Conservation (phyloP, 2,113 vertebrate genomes). For the Lophura nycthemera region DNA sequence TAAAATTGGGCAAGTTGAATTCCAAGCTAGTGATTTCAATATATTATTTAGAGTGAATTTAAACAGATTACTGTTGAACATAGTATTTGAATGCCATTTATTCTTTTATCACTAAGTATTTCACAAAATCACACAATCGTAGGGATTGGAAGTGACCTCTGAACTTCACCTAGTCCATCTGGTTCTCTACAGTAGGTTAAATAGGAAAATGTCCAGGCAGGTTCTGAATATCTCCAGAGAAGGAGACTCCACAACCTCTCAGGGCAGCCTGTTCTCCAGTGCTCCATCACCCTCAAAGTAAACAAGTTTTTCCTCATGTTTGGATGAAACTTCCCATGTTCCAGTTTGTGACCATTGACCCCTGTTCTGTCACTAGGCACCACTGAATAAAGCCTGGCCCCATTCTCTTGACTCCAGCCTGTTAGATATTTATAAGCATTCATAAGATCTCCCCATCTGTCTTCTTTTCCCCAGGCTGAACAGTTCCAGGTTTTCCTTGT, state of each 20-base stretch:
- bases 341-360: neutral
- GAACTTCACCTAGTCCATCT: no score
- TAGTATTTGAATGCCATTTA: neutral
- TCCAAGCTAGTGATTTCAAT: neutral
- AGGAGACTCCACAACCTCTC: neutral
- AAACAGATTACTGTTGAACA: neutral
- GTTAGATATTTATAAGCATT: neutral
- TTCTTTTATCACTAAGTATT: neutral
- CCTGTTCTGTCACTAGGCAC: neutral
- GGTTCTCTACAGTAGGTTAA: neutral
- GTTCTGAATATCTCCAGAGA: neutral
- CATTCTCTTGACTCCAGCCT: neutral
- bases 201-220: neutral
- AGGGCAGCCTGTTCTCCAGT: neutral
- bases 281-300: neutral
- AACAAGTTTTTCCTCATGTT: neutral
- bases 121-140: neutral
- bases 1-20: conserved; percentile 10
- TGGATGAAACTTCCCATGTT: neutral
- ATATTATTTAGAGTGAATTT: conserved; percentile 18
- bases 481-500: no score
- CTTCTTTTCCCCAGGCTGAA: neutral
- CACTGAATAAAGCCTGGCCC: neutral
- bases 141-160: neutral
- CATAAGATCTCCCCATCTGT: neutral